A percentile compares a stretch with the other conserved stretches of the same genome.
Conservation (phyloP, 2,888 invertebrate species). For the Barypeithes pellucidus region DNA sequence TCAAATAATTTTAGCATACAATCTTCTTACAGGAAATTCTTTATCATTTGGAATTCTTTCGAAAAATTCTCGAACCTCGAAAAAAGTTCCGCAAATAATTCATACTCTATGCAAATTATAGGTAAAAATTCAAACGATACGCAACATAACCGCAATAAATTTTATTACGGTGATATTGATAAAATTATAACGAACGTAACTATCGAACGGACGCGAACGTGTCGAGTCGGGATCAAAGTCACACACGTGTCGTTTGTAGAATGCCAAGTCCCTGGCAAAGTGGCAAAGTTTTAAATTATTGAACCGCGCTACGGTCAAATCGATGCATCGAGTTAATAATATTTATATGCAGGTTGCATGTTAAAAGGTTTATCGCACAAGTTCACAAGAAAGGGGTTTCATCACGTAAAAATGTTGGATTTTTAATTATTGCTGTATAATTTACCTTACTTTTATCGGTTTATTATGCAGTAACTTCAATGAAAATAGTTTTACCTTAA, state of each 20-base stretch:
- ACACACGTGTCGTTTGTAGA: slow-evolving; percentile 26
- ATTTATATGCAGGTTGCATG: slow-evolving; percentile 2
- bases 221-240: slow-evolving; percentile 16
- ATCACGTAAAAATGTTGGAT: background rate
- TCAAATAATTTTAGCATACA: too few species aligned
- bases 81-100: too few species aligned
- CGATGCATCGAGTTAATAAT: slow-evolving; percentile 6
- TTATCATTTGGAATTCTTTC: too few species aligned
- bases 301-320: slow-evolving; percentile 8
- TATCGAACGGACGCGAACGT: background rate
- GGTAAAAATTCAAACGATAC: too few species aligned
- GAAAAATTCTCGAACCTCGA: too few species aligned
- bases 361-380: background rate
- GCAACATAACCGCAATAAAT: too few species aligned
- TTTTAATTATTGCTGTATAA: background rate
- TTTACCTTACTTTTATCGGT: too few species aligned
- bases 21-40: too few species aligned
- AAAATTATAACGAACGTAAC: slow-evolving; percentile 20
- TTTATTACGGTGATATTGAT: background rate
- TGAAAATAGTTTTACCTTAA: too few species aligned
- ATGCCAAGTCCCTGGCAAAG: background rate
- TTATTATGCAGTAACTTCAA: too few species aligned
- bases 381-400: background rate
- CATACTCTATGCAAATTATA: too few species aligned
- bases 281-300: slow-evolving; percentile 11